Conservation (phyloP, 2,797 vertebrate genomes). For the Molothrus aeneus region DNA sequence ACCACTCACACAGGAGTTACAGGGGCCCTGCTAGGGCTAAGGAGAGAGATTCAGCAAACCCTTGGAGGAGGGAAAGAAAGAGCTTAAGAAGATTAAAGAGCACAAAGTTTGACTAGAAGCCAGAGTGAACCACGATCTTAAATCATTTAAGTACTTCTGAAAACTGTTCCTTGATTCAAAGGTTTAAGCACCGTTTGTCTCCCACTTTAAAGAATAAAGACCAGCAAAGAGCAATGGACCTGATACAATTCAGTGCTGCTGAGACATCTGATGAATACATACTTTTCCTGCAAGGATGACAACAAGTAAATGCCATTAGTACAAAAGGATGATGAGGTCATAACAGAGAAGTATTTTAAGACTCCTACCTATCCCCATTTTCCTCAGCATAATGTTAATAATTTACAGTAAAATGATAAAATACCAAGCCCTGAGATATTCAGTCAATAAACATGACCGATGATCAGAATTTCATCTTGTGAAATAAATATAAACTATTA, state of each 20-base stretch:
- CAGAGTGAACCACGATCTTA: neutral
- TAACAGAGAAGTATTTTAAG: neutral
- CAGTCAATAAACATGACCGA: neutral
- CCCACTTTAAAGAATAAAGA: neutral
- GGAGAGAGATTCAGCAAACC: neutral
- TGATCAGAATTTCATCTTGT: neutral
- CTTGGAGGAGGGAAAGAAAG: neutral
- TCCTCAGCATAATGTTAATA: neutral
- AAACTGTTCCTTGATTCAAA: neutral
- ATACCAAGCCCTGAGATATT: neutral
- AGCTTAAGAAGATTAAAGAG: constrained; percentile 18
- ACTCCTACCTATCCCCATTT: neutral
- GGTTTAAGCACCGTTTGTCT: neutral
- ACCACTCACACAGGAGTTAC: neutral
- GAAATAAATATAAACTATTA: constrained; percentile 43
- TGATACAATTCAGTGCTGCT: neutral
- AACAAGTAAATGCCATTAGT: neutral
- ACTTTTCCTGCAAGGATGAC: neutral
- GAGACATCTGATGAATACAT: neutral
- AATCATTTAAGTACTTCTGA: constrained; percentile 11
- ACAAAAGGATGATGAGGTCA: neutral
- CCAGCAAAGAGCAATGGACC: neutral
- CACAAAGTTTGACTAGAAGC: neutral
- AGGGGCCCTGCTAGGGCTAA: neutral
- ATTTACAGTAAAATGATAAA: neutral